Evolutionary conservation across 2,888 invertebrate species (phyloP), one percentile per base, ranked within the genome.

Genomic region (Drosophila atripex): DNA sequence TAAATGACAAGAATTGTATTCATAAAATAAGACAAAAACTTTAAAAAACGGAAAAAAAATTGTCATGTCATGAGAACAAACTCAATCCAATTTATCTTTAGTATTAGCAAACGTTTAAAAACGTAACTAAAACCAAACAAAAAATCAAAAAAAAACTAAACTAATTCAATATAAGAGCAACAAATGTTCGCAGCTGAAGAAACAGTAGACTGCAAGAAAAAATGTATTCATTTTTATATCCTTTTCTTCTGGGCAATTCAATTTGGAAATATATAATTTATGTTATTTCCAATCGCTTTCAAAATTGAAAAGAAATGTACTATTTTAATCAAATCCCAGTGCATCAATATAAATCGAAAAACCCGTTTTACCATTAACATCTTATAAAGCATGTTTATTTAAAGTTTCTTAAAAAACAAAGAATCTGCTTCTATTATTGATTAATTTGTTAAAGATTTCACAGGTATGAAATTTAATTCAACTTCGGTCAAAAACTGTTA

Each of bases 81-180:
- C 55, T 70, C 59, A 71, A 68, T 57, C 23, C 45, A 63, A 57
- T 63, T 50, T 72, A 83, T 32, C 68, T 32, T 71, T 86, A 85
- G 85, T 76, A 46, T 71, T 82, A 86, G 84, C 64, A 54, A 61
- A 57, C 63, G 59, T 74, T 76, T 57, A 71, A 79, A 77, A 58
- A 79, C 59, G 47, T 70, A 47, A 43, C 25, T 28, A 47, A 54
- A 56, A 55, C 51, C 38, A 16, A 55, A 56, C 38, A 16, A 18
- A 45, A 45, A 46, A 46, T 35, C 16, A 51, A 23, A 49, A 21
- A 38, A 52, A 16, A 53, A 57, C 64, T 63, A 65, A 72, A 70
- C 38, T 38, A 41, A 41, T 16, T 16, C 14, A 41, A 18, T 9
- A 41, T 16, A 41, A 18, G 39, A 41, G 39, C 39, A 41, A 18